A percentile compares a stretch with the other conserved stretches of the same genome.
These are phyloP conservation scores for Branchellion lobata DNA, from an alignment of 2,888 invertebrate genomes.

Conservation along the genomic window DNA sequence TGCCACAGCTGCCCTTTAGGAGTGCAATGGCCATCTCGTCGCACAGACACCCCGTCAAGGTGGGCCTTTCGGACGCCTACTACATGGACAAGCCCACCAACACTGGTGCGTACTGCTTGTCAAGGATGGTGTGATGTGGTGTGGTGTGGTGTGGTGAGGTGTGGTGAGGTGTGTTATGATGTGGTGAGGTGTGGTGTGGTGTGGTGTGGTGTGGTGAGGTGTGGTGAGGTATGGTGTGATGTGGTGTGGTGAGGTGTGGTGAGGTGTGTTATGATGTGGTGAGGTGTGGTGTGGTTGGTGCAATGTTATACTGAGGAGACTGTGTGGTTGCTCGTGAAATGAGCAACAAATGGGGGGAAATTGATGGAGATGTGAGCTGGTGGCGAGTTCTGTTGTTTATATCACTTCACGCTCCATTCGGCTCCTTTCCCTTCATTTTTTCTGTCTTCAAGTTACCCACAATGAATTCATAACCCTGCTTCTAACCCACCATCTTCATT, in stretches of 20 bases:
- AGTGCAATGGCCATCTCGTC: too few species aligned
- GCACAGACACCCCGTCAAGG: slow-evolving; percentile 88
- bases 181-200: background rate
- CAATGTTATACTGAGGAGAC: too few species aligned
- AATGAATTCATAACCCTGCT: too few species aligned
- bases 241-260: too few species aligned
- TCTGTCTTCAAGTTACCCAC: background rate
- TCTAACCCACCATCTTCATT: too few species aligned
- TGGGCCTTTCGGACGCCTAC: slow-evolving; percentile 95
- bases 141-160: background rate
- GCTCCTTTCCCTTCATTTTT: background rate
- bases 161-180: background rate
- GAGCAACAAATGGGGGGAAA: background rate
- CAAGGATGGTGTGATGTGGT: background rate
- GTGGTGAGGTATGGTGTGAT: background rate
- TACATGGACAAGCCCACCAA: slow-evolving; percentile 71
- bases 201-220: background rate
- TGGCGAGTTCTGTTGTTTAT: background rate
- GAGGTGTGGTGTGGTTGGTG: too few species aligned
- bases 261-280: too few species aligned
- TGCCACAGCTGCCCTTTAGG: background rate
- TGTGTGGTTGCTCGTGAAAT: too few species aligned
- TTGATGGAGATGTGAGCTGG: background rate
- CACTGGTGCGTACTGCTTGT: slow-evolving; percentile 40
- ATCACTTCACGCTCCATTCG: background rate